A percentile compares a stretch with the other conserved stretches of the same genome.
These are phyloP conservation scores for Trichosurus vulpecula DNA, from an alignment of 2,797 vertebrate genomes.

Conservation along the genomic window DNA sequence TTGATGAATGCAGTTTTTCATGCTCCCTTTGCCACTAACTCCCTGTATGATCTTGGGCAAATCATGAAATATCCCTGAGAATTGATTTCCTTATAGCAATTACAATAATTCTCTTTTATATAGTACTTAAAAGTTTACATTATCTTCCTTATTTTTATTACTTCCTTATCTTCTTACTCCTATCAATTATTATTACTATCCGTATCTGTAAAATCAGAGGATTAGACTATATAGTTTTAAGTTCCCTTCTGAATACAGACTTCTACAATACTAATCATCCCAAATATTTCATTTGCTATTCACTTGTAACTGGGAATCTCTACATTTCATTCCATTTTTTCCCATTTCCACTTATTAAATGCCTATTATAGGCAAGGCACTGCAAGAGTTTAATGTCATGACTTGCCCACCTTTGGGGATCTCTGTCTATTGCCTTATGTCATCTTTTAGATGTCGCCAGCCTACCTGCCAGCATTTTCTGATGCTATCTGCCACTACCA, in stretches of 20 bases:
- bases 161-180: no score
- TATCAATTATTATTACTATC: no score
- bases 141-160: background rate
- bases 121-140: background rate
- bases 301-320: background rate
- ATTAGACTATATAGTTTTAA: background rate
- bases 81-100: background rate
- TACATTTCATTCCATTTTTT: background rate
- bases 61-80: background rate
- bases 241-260: background rate
- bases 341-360: background rate
- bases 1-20: background rate
- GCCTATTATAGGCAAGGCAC: background rate
- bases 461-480: background rate
- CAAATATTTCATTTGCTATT: background rate
- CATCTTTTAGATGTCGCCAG: background rate
- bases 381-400: background rate
- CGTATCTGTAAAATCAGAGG: background rate
- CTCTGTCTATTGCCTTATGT: background rate
- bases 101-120: background rate
- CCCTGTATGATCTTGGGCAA: background rate
- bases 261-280: background rate
- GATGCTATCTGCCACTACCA: background rate
- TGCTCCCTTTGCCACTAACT: background rate
- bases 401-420: background rate